Evolutionary conservation across 2,113 vertebrate species (phyloP).

Genomic region (Muscicapa adusta): DNA sequence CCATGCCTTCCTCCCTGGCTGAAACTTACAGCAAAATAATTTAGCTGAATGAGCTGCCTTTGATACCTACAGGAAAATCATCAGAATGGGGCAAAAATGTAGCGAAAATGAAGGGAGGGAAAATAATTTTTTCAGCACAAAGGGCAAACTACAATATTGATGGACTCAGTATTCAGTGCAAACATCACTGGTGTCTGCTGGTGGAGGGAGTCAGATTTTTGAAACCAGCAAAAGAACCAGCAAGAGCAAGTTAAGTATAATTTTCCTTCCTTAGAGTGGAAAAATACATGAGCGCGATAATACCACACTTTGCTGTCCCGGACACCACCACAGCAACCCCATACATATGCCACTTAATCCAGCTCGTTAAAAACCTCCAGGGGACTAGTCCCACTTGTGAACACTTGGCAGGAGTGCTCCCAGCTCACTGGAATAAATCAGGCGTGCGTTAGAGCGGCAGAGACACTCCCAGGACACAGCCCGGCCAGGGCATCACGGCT

Average conservation of each 20-base stretch:
- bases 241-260: fast-evolving
- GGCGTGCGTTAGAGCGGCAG: fast-evolving
- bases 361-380: not conserved
- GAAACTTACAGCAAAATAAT: not conserved
- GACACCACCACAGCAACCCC: not conserved
- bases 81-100: not conserved
- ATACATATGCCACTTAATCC: not conserved
- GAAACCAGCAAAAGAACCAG: not conserved
- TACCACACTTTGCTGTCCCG: fast-evolving
- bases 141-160: not conserved
- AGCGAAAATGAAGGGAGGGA: not conserved
- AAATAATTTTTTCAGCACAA: not conserved
- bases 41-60: not conserved
- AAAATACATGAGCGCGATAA: fast-evolving
- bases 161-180: not conserved
- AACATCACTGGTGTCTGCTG: fast-evolving
- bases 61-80: not conserved
- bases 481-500: not conserved
- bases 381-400: not conserved
- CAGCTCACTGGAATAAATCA: not conserved
- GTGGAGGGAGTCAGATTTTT: not conserved
- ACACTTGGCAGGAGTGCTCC: not conserved
- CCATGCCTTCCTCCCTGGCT: slow-evolving; percentile 10
- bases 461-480: not conserved
- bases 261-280: not conserved